Conservation (phyloP, 2,797 vertebrate genomes). For the Vireo griseus region DNA sequence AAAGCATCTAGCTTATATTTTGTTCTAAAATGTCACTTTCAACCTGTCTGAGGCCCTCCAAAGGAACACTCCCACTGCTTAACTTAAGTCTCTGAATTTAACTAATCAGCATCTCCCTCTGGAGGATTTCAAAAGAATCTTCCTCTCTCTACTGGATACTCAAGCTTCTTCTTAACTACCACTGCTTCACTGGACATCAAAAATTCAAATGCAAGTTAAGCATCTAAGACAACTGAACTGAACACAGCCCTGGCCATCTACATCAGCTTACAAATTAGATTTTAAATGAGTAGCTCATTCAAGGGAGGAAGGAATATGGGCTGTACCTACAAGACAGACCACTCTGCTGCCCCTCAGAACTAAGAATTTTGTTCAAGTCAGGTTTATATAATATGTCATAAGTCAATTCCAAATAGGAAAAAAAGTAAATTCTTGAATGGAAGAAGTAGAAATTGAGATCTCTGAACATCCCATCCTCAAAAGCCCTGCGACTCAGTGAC, state of each 20-base stretch:
- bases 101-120: neutral
- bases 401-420: neutral
- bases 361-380: neutral
- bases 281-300: neutral
- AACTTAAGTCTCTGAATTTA: neutral
- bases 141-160: neutral
- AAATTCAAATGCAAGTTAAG: neutral
- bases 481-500: neutral
- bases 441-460: neutral
- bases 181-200: neutral
- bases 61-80: neutral
- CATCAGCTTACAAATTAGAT: neutral
- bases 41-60: neutral
- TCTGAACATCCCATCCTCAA: neutral
- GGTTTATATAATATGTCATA: neutral
- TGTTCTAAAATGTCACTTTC: neutral
- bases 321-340: neutral
- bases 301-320: neutral
- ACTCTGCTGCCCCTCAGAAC: neutral
- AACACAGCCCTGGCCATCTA: neutral
- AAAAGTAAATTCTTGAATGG: neutral
- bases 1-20: neutral
- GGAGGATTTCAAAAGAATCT: neutral
- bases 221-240: neutral
- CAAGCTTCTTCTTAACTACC: neutral